Conservation (phyloP, 1,140 invertebrate genomes). For the Bombus waltoni region DNA sequence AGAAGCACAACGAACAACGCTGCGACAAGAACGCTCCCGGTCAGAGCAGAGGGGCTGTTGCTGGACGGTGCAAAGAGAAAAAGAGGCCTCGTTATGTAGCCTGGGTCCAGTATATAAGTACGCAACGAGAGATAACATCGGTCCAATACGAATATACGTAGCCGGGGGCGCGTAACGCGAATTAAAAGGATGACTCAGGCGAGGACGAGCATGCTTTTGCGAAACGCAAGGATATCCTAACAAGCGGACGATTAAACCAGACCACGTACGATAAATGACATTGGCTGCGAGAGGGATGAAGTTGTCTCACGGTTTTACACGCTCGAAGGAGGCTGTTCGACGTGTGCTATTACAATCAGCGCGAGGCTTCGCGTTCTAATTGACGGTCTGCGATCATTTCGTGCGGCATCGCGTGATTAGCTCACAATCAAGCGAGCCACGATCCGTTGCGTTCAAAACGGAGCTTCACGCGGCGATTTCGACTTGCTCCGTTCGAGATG, state of each 20-base stretch:
- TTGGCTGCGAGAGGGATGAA: conserved; percentile 32
- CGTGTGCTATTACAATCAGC: conserved; percentile 33
- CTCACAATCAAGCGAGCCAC: neutral
- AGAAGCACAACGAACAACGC: conserved; percentile 9
- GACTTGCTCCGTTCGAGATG: too few species aligned
- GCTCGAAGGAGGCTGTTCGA: neutral
- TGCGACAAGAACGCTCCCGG: neutral
- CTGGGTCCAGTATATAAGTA: conserved; percentile 41
- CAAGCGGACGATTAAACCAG: conserved; percentile 45
- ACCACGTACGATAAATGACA: conserved; percentile 25
- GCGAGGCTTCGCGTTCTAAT: conserved; percentile 21
- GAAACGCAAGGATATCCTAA: conserved; percentile 38
- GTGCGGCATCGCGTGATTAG: conserved; percentile 34
- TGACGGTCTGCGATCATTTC: conserved; percentile 35
- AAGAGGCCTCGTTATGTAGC: conserved; percentile 57
- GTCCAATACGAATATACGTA: conserved; percentile 58
- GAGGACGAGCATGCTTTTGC: conserved; percentile 24
- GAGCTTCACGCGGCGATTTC: conserved; percentile 5
- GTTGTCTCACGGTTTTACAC: conserved; percentile 16
- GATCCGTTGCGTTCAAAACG: neutral
- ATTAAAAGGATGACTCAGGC: conserved; percentile 55
- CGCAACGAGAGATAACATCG: conserved; percentile 61
- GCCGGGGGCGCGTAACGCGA: conserved; percentile 43
- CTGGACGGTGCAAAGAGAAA: conserved; percentile 14
- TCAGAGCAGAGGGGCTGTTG: neutral